phyloP scores from a whole-genome alignment of 1,140 invertebrate species.

The Platyura marginata region DNA sequence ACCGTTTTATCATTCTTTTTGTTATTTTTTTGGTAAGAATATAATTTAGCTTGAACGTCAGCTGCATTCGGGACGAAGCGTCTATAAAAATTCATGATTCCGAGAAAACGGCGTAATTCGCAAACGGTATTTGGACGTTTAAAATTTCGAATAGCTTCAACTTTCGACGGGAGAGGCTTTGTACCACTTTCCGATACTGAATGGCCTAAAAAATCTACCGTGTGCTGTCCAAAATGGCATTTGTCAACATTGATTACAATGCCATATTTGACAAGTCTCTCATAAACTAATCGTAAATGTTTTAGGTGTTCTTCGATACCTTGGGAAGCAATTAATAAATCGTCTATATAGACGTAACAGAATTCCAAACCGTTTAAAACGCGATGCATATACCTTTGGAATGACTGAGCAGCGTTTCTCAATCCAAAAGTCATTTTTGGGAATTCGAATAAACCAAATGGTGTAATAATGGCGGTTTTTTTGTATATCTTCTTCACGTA shows the following conservation, averaged over 20 bases:
- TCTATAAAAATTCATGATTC: slow-evolving; percentile 23
- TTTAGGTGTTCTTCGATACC: slow-evolving; percentile 11
- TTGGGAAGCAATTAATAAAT: slow-evolving; percentile 28
- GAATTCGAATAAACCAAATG: slow-evolving; percentile 24
- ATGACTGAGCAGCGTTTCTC: slow-evolving; percentile 26
- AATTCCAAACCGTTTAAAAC: slow-evolving; percentile 21
- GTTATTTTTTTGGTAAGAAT: slow-evolving; percentile 5
- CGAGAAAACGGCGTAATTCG: slow-evolving; percentile 22
- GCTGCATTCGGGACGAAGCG: slow-evolving; percentile 13
- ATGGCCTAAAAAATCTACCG: slow-evolving; percentile 12
- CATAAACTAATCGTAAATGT: slow-evolving; percentile 11
- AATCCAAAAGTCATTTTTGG: slow-evolving; percentile 23
- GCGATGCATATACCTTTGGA: slow-evolving; percentile 28
- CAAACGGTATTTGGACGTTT: slow-evolving; percentile 13
- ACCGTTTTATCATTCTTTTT: slow-evolving; percentile 11
- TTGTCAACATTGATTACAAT: slow-evolving; percentile 13
- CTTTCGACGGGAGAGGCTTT: not conserved
- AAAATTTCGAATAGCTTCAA: slow-evolving; percentile 8
- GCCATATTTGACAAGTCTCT: slow-evolving; percentile 9
- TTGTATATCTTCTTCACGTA: slow-evolving; percentile 12
- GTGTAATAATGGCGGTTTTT: too few species aligned
- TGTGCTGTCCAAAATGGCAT: slow-evolving; percentile 10
- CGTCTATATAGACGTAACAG: slow-evolving; percentile 22
- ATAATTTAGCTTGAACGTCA: slow-evolving; percentile 9
- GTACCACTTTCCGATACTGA: slow-evolving; percentile 10